These are phyloP conservation scores for Phortica magna DNA, from an alignment of 2,888 invertebrate genomes.

Conservation along the genomic window DNA sequence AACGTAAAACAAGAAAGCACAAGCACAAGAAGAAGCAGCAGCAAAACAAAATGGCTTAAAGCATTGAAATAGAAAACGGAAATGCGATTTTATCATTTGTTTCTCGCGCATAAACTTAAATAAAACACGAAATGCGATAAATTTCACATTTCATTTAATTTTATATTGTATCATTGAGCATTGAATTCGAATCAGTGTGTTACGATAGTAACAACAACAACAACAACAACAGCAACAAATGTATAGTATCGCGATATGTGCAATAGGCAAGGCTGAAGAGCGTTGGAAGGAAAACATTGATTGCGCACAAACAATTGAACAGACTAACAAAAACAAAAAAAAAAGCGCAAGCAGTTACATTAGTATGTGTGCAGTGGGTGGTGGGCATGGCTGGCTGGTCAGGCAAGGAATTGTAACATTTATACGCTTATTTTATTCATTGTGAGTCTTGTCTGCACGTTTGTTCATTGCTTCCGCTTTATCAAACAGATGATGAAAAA, in stretches of 20 bases:
- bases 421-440: constrained; percentile 16
- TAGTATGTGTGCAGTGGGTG: neutral
- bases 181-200: constrained; percentile 58
- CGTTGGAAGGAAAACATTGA: neutral
- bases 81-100: constrained; percentile 30
- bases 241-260: neutral
- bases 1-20: constrained; percentile 15
- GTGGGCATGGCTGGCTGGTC: neutral
- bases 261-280: neutral
- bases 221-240: neutral
- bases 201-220: constrained; percentile 42
- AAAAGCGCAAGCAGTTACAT: neutral
- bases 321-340: neutral
- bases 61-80: constrained; percentile 25
- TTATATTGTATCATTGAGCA: constrained; percentile 71
- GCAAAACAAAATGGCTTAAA: neutral
- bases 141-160: constrained; percentile 72
- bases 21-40: neutral
- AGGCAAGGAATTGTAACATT: constrained; percentile 14
- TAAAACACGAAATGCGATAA: constrained; percentile 70
- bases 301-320: constrained; percentile 16
- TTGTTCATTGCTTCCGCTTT: constrained; percentile 16
- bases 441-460: constrained; percentile 8
- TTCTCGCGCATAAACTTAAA: constrained; percentile 40
- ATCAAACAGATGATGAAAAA: neutral